Percentiles rank a stretch among this genome's conserved stretches.
These are phyloP conservation scores for Halichondria panicea DNA, from an alignment of 37 sponge, comb jelly and placozoan species.

Conservation along the genomic window DNA sequence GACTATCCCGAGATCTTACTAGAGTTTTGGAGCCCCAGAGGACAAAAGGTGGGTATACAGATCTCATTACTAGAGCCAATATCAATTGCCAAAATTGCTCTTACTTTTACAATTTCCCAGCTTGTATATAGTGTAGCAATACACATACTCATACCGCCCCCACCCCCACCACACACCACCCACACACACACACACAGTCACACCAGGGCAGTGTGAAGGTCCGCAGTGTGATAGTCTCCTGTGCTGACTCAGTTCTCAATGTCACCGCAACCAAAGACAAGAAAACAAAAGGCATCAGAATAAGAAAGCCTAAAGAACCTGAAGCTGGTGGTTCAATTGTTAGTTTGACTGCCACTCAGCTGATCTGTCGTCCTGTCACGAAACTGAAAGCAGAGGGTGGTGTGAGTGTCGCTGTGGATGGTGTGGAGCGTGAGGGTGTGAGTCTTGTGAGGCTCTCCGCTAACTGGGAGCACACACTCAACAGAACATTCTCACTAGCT, in stretches of 20 bases:
- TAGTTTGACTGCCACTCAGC: slow-evolving; percentile 46
- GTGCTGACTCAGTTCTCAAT: slow-evolving; percentile 40
- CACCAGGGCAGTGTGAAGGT: slow-evolving; percentile 52
- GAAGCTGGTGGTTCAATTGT: slow-evolving; percentile 35
- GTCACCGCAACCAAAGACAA: slow-evolving; percentile 55
- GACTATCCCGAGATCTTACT: not conserved
- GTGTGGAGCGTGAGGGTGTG: slow-evolving; percentile 55
- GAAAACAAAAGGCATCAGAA: slow-evolving; percentile 44
- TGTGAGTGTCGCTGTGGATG: slow-evolving; percentile 54
- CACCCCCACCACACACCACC: too few species aligned
- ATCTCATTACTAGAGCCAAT: not conserved
- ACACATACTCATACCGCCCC: too few species aligned
- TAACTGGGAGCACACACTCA: slow-evolving; percentile 15
- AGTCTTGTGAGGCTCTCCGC: slow-evolving; percentile 26
- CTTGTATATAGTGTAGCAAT: too few species aligned
- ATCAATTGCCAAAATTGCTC: not conserved
- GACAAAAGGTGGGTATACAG: slow-evolving; percentile 28
- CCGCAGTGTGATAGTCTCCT: slow-evolving; percentile 59
- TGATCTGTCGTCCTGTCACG: slow-evolving; percentile 39
- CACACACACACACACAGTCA: too few species aligned
- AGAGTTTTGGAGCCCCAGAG: slow-evolving; percentile 54
- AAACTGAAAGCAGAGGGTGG: slow-evolving; percentile 11
- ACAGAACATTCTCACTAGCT: slow-evolving; percentile 13
- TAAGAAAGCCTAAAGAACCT: slow-evolving; percentile 31
- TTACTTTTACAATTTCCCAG: not conserved